Conservation (phyloP, 2,113 vertebrate genomes). For the Alces alces region DNA sequence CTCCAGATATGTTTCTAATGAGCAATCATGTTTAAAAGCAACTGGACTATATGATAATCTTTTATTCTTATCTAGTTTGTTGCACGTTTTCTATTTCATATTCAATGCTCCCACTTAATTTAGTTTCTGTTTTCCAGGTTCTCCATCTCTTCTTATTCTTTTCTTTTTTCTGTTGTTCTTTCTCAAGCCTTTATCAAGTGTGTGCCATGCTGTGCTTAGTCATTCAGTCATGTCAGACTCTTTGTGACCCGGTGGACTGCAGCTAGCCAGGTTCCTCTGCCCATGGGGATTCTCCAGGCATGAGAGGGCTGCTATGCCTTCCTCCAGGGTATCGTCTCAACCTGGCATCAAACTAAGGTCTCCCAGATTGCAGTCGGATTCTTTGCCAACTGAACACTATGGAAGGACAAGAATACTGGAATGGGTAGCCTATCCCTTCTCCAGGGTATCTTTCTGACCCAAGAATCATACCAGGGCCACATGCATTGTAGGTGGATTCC, state of each 20-base stretch:
- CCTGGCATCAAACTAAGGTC: not conserved
- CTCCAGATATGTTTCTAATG: not conserved
- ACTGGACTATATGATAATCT: not conserved
- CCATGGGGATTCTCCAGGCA: not conserved
- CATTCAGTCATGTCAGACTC: not conserved
- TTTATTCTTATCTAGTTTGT: not conserved
- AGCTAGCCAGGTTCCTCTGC: not conserved
- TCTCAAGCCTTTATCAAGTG: not conserved
- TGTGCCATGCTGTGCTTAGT: not conserved
- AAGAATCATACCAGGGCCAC: not conserved
- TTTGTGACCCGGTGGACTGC: not conserved
- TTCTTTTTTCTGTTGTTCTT: not conserved
- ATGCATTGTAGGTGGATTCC: not conserved
- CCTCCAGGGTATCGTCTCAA: not conserved
- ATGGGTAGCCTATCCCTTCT: not conserved
- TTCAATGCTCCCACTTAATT: not conserved
- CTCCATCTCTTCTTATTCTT: not conserved
- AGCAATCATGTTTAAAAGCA: not conserved
- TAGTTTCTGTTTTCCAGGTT: not conserved
- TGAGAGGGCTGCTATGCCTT: not conserved
- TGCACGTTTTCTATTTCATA: not conserved
- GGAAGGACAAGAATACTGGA: not conserved
- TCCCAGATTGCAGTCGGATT: not conserved
- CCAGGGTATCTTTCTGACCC: not conserved
- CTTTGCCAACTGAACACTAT: not conserved